Conservation (phyloP, 2,888 invertebrate genomes). For the Trichogramma evanescens region DNA sequence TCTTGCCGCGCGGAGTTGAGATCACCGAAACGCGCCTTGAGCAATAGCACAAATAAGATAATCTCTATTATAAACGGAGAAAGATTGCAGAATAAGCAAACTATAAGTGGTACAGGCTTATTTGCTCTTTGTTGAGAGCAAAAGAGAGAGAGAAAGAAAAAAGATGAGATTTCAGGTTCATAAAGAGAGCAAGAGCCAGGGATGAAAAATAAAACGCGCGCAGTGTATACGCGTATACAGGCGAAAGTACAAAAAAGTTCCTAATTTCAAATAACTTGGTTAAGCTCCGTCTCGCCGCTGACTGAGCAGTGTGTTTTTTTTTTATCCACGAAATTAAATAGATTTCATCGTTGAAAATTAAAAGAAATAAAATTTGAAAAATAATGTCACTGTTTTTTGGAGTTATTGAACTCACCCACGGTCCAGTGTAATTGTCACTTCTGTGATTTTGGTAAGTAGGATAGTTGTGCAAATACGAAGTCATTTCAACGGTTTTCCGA, state of each 20-base stretch:
- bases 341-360: too few relatives aligned
- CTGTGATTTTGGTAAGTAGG: conserved; percentile 59
- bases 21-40: conserved; percentile 24
- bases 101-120: conserved; percentile 36
- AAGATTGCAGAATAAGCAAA: conserved; percentile 36
- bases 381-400: too few relatives aligned
- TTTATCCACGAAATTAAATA: too few relatives aligned
- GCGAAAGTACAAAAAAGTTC: too few relatives aligned
- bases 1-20: not conserved
- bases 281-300: too few relatives aligned
- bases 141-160: conserved; percentile 24
- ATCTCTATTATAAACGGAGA: conserved; percentile 45
- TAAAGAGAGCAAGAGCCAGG: conserved; percentile 12
- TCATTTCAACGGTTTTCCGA: conserved; percentile 61
- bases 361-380: too few relatives aligned
- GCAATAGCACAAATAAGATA: conserved; percentile 45
- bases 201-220: too few relatives aligned
- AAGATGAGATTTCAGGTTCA: not conserved
- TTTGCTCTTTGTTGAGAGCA: conserved; percentile 33
- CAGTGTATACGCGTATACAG: too few relatives aligned
- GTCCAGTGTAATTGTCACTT: conserved; percentile 58
- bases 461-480: conserved; percentile 30
- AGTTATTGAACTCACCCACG: conserved; percentile 56
- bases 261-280: too few relatives aligned
- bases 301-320: too few relatives aligned